phyloP scores from a whole-genome alignment of 2,888 invertebrate genomes.

The Sisyra terminalis region DNA sequence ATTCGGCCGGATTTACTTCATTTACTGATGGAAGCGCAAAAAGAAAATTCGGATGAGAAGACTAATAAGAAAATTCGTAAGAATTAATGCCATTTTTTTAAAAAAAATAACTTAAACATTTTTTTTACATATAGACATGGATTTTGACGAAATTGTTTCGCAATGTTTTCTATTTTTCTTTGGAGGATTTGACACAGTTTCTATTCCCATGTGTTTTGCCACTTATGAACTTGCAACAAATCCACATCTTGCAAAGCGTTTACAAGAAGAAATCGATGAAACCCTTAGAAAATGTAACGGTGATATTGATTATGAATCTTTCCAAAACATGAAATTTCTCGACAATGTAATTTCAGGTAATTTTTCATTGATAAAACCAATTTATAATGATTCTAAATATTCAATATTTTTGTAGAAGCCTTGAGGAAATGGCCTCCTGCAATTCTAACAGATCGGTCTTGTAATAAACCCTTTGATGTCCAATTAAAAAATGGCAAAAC shows the following conservation, averaged over 20 bases:
- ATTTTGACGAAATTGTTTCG: not conserved
- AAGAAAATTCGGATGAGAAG: conserved; percentile 20
- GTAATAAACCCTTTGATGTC: conserved; percentile 29
- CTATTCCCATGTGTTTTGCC: not conserved
- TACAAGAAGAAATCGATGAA: not conserved
- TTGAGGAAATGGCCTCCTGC: conserved; percentile 33
- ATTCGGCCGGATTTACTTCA: conserved; percentile 37
- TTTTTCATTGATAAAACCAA: no score
- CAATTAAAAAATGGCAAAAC: conserved; percentile 14
- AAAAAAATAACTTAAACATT: not conserved
- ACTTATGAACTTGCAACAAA: conserved; percentile 3
- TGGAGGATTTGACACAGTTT: conserved; percentile 2
- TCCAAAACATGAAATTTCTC: conserved; percentile 5
- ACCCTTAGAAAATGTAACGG: not conserved
- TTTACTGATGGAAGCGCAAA: conserved; percentile 31
- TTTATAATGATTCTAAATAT: no score
- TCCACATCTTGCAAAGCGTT: not conserved
- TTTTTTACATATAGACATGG: not conserved
- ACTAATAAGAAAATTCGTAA: not conserved
- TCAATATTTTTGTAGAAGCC: conserved; percentile 25
- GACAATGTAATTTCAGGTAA: not conserved
- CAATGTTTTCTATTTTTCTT: conserved; percentile 5
- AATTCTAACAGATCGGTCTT: conserved; percentile 30
- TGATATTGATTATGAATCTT: not conserved
- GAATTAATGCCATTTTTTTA: no score